phyloP scores from a whole-genome alignment of 2,888 invertebrate species.

The Linnaemya tessellans region DNA sequence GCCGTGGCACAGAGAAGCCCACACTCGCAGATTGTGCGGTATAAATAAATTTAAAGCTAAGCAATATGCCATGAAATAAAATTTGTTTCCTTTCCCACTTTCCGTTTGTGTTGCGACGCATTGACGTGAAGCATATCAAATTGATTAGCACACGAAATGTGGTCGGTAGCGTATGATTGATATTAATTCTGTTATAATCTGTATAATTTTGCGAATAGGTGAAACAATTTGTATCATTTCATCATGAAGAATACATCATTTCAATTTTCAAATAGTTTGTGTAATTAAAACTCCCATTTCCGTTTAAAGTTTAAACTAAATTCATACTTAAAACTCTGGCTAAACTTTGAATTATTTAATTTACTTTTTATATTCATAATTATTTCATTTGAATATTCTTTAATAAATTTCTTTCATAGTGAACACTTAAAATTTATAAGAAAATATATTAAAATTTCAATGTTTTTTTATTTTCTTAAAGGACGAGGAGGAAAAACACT shows the following conservation, averaged over 20 bases:
- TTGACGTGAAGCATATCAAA: too few species aligned
- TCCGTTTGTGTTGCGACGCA: too few species aligned
- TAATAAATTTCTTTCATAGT: conserved; percentile 7
- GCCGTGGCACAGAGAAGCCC: conserved; percentile 1
- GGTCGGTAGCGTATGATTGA: conserved; percentile 12
- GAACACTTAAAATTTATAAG: neutral
- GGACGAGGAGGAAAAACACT: conserved; percentile 16
- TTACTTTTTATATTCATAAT: conserved; percentile 13
- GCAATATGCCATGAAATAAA: too few species aligned
- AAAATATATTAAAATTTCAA: conserved; percentile 25
- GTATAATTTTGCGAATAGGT: neutral
- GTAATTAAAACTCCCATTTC: neutral
- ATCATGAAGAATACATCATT: neutral
- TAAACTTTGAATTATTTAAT: conserved; percentile 11
- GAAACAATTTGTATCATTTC: neutral
- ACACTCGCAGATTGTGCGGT: neutral
- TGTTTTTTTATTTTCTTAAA: too few species aligned
- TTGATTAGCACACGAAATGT: too few species aligned
- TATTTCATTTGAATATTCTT: conserved; percentile 1
- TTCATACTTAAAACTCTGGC: neutral
- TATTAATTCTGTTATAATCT: neutral
- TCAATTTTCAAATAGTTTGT: neutral
- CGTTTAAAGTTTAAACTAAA: neutral
- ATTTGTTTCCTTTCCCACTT: too few species aligned
- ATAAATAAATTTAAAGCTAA: too few species aligned